phyloP scores from a whole-genome alignment of 2,113 vertebrate genomes.

The Bufo gargarizans region DNA sequence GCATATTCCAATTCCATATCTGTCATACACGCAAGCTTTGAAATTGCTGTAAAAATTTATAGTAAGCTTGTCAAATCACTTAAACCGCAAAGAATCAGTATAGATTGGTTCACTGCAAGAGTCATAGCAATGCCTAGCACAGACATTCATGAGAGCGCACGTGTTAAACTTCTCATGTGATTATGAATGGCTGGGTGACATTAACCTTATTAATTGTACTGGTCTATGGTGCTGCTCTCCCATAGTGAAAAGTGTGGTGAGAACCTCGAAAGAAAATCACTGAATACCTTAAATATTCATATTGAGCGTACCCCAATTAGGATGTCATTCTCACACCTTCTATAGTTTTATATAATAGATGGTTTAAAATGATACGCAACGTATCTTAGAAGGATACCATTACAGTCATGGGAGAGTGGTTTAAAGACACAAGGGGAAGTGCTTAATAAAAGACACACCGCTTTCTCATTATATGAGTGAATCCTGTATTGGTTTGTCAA shows the following conservation, averaged over 20 bases:
- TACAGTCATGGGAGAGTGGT: no score
- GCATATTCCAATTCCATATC: constrained; percentile 5
- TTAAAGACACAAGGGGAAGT: no score
- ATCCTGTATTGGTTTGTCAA: no score
- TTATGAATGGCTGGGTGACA: neutral
- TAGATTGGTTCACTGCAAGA: constrained; percentile 6
- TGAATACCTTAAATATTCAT: constrained; percentile 38
- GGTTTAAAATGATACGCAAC: neutral
- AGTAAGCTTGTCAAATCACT: constrained; percentile 35
- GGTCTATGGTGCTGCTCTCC: neutral
- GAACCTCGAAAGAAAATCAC: constrained; percentile 7
- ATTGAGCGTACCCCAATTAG: neutral
- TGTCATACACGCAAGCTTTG: constrained; percentile 1
- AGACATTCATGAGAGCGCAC: neutral
- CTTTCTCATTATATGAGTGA: no score
- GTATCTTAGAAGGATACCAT: neutral
- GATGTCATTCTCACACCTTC: neutral
- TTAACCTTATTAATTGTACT: neutral
- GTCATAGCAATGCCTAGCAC: neutral
- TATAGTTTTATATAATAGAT: neutral
- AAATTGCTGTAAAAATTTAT: constrained; percentile 30
- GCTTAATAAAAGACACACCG: no score
- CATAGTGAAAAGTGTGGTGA: neutral
- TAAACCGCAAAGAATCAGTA: constrained; percentile 10
- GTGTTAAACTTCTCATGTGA: constrained; percentile 20